Conservation (phyloP, 2,888 invertebrate species). For the Oxyteleia sp. region DNA sequence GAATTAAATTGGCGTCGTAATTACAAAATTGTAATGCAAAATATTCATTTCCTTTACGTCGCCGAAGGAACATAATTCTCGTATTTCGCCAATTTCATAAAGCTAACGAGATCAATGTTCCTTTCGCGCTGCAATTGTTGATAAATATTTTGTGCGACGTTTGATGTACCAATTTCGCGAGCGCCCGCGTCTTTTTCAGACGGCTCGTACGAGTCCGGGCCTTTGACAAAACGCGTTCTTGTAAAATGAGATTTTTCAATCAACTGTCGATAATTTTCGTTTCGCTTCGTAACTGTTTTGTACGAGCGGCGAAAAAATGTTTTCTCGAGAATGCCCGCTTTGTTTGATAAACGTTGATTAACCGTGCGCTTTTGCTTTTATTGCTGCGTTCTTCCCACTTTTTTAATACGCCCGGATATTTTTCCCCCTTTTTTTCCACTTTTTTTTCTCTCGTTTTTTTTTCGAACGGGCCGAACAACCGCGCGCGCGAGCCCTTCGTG, state of each 20-base stretch:
- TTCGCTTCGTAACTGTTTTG: constrained; percentile 66
- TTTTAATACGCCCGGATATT: constrained; percentile 45
- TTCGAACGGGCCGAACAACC: constrained; percentile 31
- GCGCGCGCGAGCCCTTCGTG: constrained; percentile 37
- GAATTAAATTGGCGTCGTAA: too few species aligned
- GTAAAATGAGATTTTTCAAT: constrained; percentile 73
- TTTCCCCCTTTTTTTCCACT: constrained; percentile 32
- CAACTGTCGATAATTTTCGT: constrained; percentile 71
- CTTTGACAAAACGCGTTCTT: constrained; percentile 68
- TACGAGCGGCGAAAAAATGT: constrained; percentile 65
- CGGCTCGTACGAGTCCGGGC: constrained; percentile 42
- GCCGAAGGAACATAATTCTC: constrained; percentile 44
- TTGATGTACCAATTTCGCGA: constrained; percentile 68
- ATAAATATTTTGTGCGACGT: constrained; percentile 70
- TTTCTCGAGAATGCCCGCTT: constrained; percentile 67
- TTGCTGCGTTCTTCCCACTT: constrained; percentile 53
- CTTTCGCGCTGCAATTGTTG: constrained; percentile 60
- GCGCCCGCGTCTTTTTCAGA: constrained; percentile 62
- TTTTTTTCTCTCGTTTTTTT: constrained; percentile 14
- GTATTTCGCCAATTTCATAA: constrained; percentile 42
- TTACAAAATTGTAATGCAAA: too few species aligned
- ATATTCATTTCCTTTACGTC: constrained; percentile 8
- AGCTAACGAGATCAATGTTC: constrained; percentile 62
- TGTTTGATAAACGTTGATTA: constrained; percentile 72
- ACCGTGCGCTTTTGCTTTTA: constrained; percentile 59